Evolutionary conservation across 2,113 vertebrate species (phyloP).

Genomic region (Australoheros scitulus): DNA sequence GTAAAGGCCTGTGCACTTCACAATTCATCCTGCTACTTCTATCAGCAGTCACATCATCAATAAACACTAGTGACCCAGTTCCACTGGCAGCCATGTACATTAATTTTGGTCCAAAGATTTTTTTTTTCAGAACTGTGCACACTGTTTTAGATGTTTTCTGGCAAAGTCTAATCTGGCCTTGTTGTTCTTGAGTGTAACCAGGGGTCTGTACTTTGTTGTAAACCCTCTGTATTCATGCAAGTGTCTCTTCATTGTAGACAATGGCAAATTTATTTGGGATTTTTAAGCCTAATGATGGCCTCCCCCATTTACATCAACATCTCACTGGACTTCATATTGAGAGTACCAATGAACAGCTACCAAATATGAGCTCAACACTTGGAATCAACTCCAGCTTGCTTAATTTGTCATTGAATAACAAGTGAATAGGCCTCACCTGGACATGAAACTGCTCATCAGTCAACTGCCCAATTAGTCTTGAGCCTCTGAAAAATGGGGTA

Average conservation of each 20-base stretch:
- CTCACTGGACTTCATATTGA: background rate
- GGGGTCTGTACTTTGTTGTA: background rate
- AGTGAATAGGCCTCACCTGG: background rate
- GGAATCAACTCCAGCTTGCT: background rate
- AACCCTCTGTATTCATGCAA: background rate
- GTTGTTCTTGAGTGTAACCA: constrained; percentile 3
- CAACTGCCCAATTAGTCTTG: background rate
- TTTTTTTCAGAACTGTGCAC: background rate
- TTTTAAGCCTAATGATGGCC: too few relatives aligned
- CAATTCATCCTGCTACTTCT: background rate
- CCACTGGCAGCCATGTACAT: background rate
- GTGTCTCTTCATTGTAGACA: background rate
- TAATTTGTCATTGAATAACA: background rate
- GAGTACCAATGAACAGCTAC: too few relatives aligned
- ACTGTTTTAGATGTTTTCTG: background rate
- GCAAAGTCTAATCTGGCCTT: background rate
- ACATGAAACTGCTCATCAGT: background rate
- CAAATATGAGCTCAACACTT: too few relatives aligned
- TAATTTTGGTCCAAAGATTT: background rate
- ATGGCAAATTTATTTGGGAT: background rate
- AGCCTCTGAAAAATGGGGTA: background rate
- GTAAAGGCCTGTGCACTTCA: background rate
- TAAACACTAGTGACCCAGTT: background rate
- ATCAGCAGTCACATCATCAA: constrained; percentile 5
- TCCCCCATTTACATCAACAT: background rate